Base-by-base conservation (phyloP, 2,113 vertebrate species). In the Oenanthe melanoleuca region DNA sequence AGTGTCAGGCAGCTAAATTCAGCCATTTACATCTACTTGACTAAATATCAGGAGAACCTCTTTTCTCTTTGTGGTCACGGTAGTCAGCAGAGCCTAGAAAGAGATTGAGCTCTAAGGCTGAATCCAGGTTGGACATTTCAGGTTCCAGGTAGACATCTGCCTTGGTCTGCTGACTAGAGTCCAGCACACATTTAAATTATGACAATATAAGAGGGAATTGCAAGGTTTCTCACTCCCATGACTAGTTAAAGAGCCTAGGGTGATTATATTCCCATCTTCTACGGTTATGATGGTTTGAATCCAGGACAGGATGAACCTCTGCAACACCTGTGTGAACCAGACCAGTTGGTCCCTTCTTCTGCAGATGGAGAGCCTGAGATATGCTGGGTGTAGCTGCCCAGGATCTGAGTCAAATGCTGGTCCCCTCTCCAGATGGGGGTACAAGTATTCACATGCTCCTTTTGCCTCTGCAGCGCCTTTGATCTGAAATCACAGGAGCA, bases 361-460 rank as follows among this genome's bases (percentile, higher is more conserved):
- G 8, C 26, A 93, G 80, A 74, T 88, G 56, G 49, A 88, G 80
- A 94, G 70, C 28, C 24, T 49, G 60, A 93, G 94, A 96, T 95
- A 92, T 0, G 0, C 29, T 84, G 91, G 89, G 91, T 53, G 95
- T 92, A 95, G 44, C 72, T 93, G 65, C 72, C 92, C 86, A 91
- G 64, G 49, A 64, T 86, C 34, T 82, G 82, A 95, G 70, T 91
- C 67, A 94, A 94, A 83, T 26, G 11, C 33, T 60, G 45, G 47
- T 94, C 69, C 61, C 72, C 61, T 92, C 25, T 75, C 57, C 65
- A 71, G 86, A 37, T 42, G 72, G 81, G 77, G 85, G 79, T 75
- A 49, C 80, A 84, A 91, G 70, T 64, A 73, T 95, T 96, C 92
- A 87, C 93, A 91, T 92, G 91, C 69, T 94, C n/a, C 73, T 67